Evolutionary conservation across 2,113 vertebrate genomes (phyloP).

Genomic region (Tautogolabrus adspersus): DNA sequence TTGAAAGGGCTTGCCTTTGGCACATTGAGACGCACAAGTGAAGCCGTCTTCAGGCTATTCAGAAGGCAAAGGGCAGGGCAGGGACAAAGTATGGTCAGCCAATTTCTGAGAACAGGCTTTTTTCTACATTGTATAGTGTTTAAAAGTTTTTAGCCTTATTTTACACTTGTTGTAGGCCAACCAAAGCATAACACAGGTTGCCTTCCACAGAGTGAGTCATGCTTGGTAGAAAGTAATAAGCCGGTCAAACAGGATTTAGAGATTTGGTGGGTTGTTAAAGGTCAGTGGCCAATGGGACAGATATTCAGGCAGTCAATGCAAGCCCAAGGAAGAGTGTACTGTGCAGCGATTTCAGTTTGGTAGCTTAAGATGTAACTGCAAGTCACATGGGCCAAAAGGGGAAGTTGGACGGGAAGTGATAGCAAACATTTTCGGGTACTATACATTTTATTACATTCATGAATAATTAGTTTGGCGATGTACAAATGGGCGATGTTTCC

Average conservation of each 20-base stretch:
- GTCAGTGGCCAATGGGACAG: slow-evolving; percentile 73
- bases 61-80: slow-evolving; percentile 60
- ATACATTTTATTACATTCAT: slow-evolving; percentile 11
- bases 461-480: slow-evolving; percentile 81
- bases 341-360: background rate
- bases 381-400: background rate
- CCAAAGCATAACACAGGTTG: slow-evolving; percentile 12
- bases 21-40: slow-evolving; percentile 42
- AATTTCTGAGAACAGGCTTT: slow-evolving; percentile 1
- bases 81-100: slow-evolving; percentile 48
- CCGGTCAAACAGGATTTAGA: slow-evolving; percentile 72
- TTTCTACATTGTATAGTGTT: background rate
- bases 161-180: slow-evolving; percentile 39
- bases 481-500: slow-evolving; percentile 74
- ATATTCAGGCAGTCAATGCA: slow-evolving; percentile 70
- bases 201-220: slow-evolving; percentile 54
- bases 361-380: slow-evolving; percentile 11
- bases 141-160: background rate
- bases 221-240: slow-evolving; percentile 67
- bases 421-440: background rate
- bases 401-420: background rate
- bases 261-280: slow-evolving; percentile 76
- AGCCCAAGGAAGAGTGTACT: background rate
- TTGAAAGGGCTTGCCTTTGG: slow-evolving; percentile 73
- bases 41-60: slow-evolving; percentile 39